Conservation (phyloP, 1,140 invertebrate species). For the Drosophila kurseongensis region DNA sequence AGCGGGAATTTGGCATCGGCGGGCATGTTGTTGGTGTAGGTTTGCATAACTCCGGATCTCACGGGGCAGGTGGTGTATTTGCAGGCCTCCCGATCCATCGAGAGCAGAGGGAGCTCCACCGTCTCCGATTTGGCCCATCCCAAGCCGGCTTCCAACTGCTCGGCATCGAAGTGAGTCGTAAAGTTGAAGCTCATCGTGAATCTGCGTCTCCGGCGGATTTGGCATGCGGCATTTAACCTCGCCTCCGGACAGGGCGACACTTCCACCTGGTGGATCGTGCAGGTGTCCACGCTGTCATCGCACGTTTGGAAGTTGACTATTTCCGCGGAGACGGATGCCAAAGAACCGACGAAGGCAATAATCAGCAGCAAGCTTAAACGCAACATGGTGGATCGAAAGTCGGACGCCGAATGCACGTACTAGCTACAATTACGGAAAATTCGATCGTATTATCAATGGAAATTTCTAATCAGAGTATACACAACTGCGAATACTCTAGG, state of each 20-base stretch:
- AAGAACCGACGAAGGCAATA: slow-evolving; percentile 25
- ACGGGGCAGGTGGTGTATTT: slow-evolving; percentile 85
- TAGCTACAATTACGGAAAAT: not conserved
- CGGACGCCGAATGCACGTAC: slow-evolving; percentile 50
- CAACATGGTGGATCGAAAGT: slow-evolving; percentile 58
- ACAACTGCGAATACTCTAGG: not conserved
- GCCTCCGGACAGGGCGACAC: slow-evolving; percentile 86
- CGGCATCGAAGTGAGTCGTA: slow-evolving; percentile 85
- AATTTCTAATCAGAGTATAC: not conserved
- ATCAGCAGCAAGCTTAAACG: slow-evolving; percentile 25
- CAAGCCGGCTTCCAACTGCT: slow-evolving; percentile 73
- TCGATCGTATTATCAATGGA: not conserved
- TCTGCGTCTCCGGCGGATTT: slow-evolving; percentile 85
- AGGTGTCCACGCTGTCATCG: slow-evolving; percentile 68
- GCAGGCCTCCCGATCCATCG: slow-evolving; percentile 86
- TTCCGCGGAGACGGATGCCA: slow-evolving; percentile 41
- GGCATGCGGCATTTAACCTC: slow-evolving; percentile 84
- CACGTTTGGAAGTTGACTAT: slow-evolving; percentile 55
- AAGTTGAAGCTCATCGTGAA: slow-evolving; percentile 86
- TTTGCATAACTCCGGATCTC: slow-evolving; percentile 72
- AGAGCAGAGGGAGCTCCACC: slow-evolving; percentile 85
- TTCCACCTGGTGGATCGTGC: slow-evolving; percentile 85
- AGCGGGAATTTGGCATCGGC: slow-evolving; percentile 85
- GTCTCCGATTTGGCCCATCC: slow-evolving; percentile 85
- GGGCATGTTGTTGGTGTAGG: slow-evolving; percentile 83